A percentile compares a stretch with the other conserved stretches of the same genome.
Conservation (phyloP, 1,140 invertebrate species). For the Drosophila elegans region DNA sequence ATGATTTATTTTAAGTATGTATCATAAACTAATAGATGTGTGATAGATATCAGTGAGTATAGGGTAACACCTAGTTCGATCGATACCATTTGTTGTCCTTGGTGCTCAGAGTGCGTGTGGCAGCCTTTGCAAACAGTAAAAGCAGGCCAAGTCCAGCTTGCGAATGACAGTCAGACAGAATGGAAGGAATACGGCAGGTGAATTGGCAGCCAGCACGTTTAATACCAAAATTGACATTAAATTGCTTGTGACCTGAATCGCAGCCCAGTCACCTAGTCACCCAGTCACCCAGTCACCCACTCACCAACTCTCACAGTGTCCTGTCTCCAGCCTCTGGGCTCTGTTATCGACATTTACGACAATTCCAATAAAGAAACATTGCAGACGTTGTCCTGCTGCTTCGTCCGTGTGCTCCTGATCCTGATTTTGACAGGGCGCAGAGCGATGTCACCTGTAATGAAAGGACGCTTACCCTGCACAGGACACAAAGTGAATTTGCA, state of each 20-base stretch:
- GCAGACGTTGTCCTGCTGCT: constrained; percentile 61
- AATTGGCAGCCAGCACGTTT: constrained; percentile 77
- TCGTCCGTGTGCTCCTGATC: constrained; percentile 9
- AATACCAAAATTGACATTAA: constrained; percentile 83
- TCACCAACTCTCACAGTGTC: background rate
- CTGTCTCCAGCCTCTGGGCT: constrained; percentile 19
- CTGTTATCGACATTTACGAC: constrained; percentile 82
- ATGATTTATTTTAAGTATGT: no score
- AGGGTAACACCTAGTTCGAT: background rate
- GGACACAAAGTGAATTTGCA: constrained; percentile 64
- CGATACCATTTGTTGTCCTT: constrained; percentile 1
- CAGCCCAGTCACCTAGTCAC: background rate
- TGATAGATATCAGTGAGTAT: background rate
- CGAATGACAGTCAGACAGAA: constrained; percentile 51
- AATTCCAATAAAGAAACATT: constrained; percentile 79
- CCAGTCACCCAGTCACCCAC: background rate
- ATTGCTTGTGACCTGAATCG: constrained; percentile 78
- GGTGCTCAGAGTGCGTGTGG: constrained; percentile 33
- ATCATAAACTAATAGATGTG: no score
- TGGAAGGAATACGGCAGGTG: constrained; percentile 53
- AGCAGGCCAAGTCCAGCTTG: constrained; percentile 36
- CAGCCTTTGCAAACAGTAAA: constrained; percentile 52
- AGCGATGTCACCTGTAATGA: constrained; percentile 26
- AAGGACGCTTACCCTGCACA: constrained; percentile 44
- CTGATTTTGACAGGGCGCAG: constrained; percentile 58